A percentile compares a stretch with the other conserved stretches of the same genome.
These are phyloP conservation scores for Clytia hemisphaerica DNA, from an alignment of 30 jellyfish, hydroid and myxozoan species.

Conservation along the genomic window DNA sequence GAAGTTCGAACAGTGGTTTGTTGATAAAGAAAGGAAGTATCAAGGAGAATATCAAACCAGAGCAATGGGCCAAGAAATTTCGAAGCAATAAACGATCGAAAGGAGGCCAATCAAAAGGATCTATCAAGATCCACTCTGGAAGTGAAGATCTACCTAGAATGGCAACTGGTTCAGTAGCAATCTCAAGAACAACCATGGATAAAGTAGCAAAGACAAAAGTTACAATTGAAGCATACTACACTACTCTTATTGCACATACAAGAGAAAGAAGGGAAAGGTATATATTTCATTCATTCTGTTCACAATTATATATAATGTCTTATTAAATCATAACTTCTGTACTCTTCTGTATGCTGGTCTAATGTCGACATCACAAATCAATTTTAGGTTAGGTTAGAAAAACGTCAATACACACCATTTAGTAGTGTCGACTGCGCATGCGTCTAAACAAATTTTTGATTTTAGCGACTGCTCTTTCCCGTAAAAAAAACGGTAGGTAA, in stretches of 20 bases:
- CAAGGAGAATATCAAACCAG: slow-evolving; percentile 18
- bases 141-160: slow-evolving; percentile 17
- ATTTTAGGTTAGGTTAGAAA: too few species aligned
- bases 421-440: too few species aligned
- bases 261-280: slow-evolving; percentile 65
- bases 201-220: slow-evolving; percentile 94
- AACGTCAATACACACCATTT: too few species aligned
- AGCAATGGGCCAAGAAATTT: neutral
- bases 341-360: too few species aligned
- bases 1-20: slow-evolving; percentile 22
- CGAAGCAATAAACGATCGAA: slow-evolving; percentile 7
- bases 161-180: slow-evolving; percentile 73
- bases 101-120: slow-evolving; percentile 22
- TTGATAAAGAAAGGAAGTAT: slow-evolving; percentile 16
- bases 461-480: too few species aligned
- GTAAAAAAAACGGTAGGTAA: too few species aligned
- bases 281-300: too few species aligned
- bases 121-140: slow-evolving; percentile 10
- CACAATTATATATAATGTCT: too few species aligned
- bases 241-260: slow-evolving; percentile 81
- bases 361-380: too few species aligned
- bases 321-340: too few species aligned
- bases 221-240: slow-evolving; percentile 75
- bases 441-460: too few species aligned
- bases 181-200: slow-evolving; percentile 65